Evolutionary conservation across 2,888 invertebrate genomes (phyloP).

Genomic region (Cremastobaeus sp.): DNA sequence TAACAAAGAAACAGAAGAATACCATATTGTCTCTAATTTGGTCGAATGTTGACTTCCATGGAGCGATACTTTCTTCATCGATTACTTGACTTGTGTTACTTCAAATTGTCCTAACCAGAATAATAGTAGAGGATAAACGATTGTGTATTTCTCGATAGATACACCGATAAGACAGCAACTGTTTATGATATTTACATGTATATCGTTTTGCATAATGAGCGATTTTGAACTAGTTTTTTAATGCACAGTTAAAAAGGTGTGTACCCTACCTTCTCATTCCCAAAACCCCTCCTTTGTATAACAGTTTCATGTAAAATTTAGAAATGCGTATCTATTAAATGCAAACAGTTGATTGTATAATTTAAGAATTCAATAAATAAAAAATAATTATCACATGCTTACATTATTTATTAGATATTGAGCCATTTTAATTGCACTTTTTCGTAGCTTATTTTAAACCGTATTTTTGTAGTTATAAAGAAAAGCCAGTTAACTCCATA

Average conservation of each 20-base stretch:
- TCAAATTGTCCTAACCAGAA: not conserved
- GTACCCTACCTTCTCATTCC: not conserved
- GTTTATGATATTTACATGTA: conserved; percentile 32
- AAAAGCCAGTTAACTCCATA: too few relatives aligned
- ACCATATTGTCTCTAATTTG: conserved; percentile 22
- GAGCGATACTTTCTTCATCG: conserved; percentile 8
- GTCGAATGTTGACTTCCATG: conserved; percentile 41
- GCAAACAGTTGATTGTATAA: conserved; percentile 54
- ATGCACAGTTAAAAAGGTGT: conserved; percentile 26
- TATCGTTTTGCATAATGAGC: conserved; percentile 41
- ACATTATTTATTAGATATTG: too few relatives aligned
- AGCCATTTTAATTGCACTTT: too few relatives aligned
- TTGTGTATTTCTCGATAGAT: conserved; percentile 34
- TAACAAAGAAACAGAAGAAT: not conserved
- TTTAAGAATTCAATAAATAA: conserved; percentile 32
- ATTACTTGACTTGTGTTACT: not conserved
- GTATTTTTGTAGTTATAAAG: too few relatives aligned
- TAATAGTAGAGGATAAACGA: too few relatives aligned
- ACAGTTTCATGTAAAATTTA: conserved; percentile 63
- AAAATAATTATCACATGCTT: too few relatives aligned
- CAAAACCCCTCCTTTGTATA: conserved; percentile 39
- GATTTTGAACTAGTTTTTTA: conserved; percentile 51
- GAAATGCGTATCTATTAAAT: conserved; percentile 40
- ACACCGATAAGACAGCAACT: conserved; percentile 20
- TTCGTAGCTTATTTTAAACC: too few relatives aligned